Base-by-base conservation (phyloP, 2,888 invertebrate genomes). In the Trichogramma evanescens region DNA sequence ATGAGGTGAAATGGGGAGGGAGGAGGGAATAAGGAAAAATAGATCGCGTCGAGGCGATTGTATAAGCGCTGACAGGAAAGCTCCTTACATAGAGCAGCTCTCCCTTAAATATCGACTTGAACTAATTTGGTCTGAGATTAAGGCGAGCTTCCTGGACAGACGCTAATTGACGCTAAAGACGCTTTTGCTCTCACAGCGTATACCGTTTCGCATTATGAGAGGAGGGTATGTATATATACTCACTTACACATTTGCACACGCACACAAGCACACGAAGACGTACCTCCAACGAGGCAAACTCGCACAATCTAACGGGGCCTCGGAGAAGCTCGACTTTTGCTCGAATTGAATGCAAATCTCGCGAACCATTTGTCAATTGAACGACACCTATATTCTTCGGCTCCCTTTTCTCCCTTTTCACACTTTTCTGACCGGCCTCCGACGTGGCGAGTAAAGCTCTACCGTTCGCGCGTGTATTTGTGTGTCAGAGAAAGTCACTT, bases 321-420 rank as follows among this genome's bases (percentile, higher is more conserved):
- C 39, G 39, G 50, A 70, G 68, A 70, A 65, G 66, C 67, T 65
- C 67, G 67, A 66, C 68, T 70, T 70, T 68, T 65, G 69, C 69
- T 26, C 26, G 64, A 46, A 69, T 64, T 68, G 68, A 71, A 74
- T 73, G 73, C 72, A 74, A 75, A 74, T 74, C 70, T 72, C 70
- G 69, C 68, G 66, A 70, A 68, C 71, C 72, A 75, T 75, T 75
- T 74, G 73, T 75, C 74, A 74, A 74, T 73, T 71, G 50, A 26
- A 26, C 26, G 26, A 26, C 26, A 26, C 26, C 26, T 26, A 26
- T 26, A 26, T 26, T 26, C 26, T 26, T 39, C 8, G 40, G 8
- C 43, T 62, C 62, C 62, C 56, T 58, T 61, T 64, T 63, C 53
- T 38, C 41, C 6, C n/a, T 49, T 43, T 56, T 40, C n/a, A 9